Base-by-base conservation (phyloP, 2,797 vertebrate genomes). In the Poecilia gillii region DNA sequence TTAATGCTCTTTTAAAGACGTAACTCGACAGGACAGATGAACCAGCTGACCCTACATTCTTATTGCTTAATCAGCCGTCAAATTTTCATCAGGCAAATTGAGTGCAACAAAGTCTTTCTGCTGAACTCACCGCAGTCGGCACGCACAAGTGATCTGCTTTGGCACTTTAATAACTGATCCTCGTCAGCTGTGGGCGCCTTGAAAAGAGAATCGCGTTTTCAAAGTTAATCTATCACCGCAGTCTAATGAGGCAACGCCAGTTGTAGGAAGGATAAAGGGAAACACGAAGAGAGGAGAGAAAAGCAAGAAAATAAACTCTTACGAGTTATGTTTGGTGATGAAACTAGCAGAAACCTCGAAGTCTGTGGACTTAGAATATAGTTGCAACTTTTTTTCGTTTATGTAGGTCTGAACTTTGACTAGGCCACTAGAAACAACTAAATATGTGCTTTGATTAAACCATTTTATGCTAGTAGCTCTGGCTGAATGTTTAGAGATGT, bases 81-180 rank as follows among this genome's bases (percentile, higher is more conserved):
- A 4, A 81, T 86, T 85, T 91, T 59, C 81, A 88, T 89, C 81
- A 77, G 64, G 41, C 0, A 16, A 84, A 85, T 41, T 81, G 85
- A 90, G 64, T 77, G 62, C 81, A 81, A 45, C 84, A 83, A 81
- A 85, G 78, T 78, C 73, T 55, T 79, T 88, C 49, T 77, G 79
- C 74, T 73, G 46, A 11, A 6, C 25, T 1, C 13, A 18, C 25
- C 20, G 0, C 6, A 8, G 2, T 0, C 66, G 64, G 74, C 74
- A 74, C 1, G 12, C 73, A 84, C 79, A 83, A 80, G 80, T 87
- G 77, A 85, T 85, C 78, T 62, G 66, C 81, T 79, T 81, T 84
- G 76, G 81, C 74, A 66, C 76, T 84, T 81, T 77, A 90, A 87
- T 87, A 82, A 89, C 79, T 82, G 53, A 2, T 31, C 51, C 73